Base-by-base conservation (phyloP, 1,140 invertebrate species). In the Triops cancriformis region DNA sequence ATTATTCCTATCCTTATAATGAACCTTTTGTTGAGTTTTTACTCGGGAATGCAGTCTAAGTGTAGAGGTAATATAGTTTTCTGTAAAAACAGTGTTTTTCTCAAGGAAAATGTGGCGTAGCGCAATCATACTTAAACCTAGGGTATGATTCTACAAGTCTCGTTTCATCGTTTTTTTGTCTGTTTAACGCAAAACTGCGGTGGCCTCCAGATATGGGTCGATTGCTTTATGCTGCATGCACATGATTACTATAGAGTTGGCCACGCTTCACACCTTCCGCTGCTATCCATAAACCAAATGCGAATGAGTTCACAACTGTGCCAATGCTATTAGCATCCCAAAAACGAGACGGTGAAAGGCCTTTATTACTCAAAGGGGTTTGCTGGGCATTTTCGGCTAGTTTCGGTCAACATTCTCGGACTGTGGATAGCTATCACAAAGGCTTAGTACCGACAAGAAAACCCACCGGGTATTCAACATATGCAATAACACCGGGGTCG, bases 121-220 rank as follows among this genome's bases (percentile, higher is more conserved):
- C 31, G 31, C 31, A 37, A 37, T 37, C 2, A 37, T 37, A 37
- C 31, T 2, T 37, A 37, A 37, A 37, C 31, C 31, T 4, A 7
- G 7, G 2, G 31, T 2, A 37, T 37, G 31, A 7, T 7, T 37
- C 2, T 37, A 4, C 7, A 37, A 37, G 31, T 4, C n/a, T n/a
- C 18, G 18, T 64, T 64, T 23, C 51, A 23, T 14, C 6, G 14
- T 64, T 64, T 64, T 45, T 12, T 64, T 64, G 14, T 23, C 4
- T 18, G 6, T 18, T 64, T 64, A n/a, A 64, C 51, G 51, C 51
- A 64, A 64, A 64, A 64, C 5, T 64, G 51, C 51, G 51, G 51
- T 64, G 51, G 51, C 51, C 51, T 64, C 14, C 51, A 64, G 51
- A 64, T 64, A 64, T 64, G 51, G 51, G 51, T 64, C 51, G 51